Conservation (phyloP, 2,113 vertebrate genomes). For the Morphnarchus princeps region DNA sequence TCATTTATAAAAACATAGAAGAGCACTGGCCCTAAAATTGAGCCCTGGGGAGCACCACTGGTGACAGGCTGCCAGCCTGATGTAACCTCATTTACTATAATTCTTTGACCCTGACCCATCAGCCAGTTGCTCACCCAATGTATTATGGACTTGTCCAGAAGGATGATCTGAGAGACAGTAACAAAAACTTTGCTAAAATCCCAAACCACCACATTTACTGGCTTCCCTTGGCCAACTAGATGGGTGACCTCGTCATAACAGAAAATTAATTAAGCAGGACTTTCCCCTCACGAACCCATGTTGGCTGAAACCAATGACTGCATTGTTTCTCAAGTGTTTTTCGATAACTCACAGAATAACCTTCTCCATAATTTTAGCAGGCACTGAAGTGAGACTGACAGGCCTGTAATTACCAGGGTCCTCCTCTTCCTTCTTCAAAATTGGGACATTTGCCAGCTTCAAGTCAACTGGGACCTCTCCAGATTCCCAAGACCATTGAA, state of each 20-base stretch:
- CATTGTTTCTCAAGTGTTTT: not conserved
- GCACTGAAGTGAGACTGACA: not conserved
- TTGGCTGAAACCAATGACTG: not conserved
- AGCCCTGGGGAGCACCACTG: not conserved
- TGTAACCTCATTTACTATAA: not conserved
- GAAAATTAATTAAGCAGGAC: not conserved
- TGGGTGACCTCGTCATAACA: not conserved
- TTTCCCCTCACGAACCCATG: not conserved
- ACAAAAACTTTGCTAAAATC: not conserved
- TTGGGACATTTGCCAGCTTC: not conserved
- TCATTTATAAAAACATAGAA: not conserved
- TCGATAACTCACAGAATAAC: not conserved
- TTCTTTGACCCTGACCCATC: not conserved
- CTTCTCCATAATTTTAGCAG: not conserved
- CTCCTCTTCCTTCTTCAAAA: not conserved
- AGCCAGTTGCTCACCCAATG: not conserved
- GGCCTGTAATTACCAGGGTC: not conserved
- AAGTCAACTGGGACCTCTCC: not conserved
- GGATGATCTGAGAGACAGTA: not conserved
- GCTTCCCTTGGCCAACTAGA: not conserved
- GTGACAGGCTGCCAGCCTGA: not conserved
- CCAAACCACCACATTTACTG: not conserved
- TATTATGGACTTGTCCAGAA: not conserved
- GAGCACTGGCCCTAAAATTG: not conserved
- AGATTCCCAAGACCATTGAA: not conserved